These are phyloP conservation scores for Periophthalmodon schlosseri DNA, from an alignment of 2,113 vertebrate genomes.

Conservation along the genomic window DNA sequence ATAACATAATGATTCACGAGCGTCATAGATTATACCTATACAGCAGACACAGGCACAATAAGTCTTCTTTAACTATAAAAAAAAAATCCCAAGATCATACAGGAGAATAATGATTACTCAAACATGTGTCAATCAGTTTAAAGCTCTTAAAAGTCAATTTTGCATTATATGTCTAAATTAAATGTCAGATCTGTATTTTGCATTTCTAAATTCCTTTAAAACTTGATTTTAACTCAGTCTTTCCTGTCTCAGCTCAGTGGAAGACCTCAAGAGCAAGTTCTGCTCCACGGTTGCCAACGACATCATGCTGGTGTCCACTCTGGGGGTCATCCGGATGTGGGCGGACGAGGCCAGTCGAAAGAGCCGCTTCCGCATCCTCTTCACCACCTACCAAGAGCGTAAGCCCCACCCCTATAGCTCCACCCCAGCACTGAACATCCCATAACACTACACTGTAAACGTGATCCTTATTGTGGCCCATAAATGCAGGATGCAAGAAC, in stretches of 20 bases:
- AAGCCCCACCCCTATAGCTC: conserved; percentile 65
- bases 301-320: conserved; percentile 90
- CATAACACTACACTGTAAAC: conserved; percentile 1
- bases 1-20: no score
- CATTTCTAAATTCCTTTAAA: background rate
- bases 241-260: conserved; percentile 80
- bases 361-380: conserved; percentile 96
- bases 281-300: conserved; percentile 98
- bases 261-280: conserved; percentile 95
- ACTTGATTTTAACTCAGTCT: conserved; percentile 17
- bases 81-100: background rate
- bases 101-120: no score
- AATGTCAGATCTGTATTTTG: no score
- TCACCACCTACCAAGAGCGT: conserved; percentile 99
- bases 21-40: no score
- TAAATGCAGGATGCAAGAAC: conserved; percentile 37
- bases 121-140: no score
- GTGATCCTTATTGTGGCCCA: conserved; percentile 16
- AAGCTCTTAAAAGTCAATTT: no score
- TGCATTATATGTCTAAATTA: no score
- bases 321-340: conserved; percentile 98
- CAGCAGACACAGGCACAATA: no score
- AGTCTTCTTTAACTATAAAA: no score
- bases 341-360: conserved; percentile 93
- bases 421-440: background rate